These are phyloP conservation scores for Pelochelys cantorii DNA, from an alignment of 2,797 vertebrate genomes.

Conservation along the genomic window DNA sequence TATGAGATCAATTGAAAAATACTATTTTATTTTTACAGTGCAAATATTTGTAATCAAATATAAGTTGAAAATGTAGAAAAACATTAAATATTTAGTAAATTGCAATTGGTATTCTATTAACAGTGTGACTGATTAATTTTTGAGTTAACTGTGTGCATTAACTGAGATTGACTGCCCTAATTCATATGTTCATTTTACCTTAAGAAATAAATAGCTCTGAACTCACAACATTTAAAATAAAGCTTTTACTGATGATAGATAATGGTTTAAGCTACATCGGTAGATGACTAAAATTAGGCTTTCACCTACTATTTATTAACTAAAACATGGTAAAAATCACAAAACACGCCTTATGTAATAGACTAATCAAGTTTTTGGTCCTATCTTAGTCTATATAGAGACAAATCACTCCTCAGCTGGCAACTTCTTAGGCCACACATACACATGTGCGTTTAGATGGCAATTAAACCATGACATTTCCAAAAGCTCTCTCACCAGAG, in stretches of 20 bases:
- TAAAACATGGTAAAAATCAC: neutral
- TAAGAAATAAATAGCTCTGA: neutral
- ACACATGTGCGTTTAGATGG: neutral
- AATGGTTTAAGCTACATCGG: too few relatives aligned
- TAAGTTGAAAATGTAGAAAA: too few relatives aligned
- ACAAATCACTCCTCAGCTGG: neutral
- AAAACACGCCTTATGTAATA: neutral
- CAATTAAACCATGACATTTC: slow-evolving; percentile 36
- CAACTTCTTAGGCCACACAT: neutral
- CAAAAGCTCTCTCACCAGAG: neutral
- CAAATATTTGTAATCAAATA: too few relatives aligned
- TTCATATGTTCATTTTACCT: neutral
- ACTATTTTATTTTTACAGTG: too few relatives aligned
- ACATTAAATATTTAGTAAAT: too few relatives aligned
- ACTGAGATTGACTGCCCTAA: too few relatives aligned
- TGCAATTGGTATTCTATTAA: too few relatives aligned
- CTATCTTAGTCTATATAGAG: neutral
- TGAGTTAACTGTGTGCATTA: too few relatives aligned
- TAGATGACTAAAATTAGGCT: too few relatives aligned
- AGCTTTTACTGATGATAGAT: neutral
- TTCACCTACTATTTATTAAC: neutral
- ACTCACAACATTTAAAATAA: neutral
- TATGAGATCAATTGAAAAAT: too few relatives aligned
- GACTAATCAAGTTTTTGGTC: neutral
- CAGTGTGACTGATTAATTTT: too few relatives aligned